Evolutionary conservation across 92 coral and sea anemone species (phyloP), one percentile per base, ranked within the genome.

Genomic region (Parazoanthus atlanticus): DNA sequence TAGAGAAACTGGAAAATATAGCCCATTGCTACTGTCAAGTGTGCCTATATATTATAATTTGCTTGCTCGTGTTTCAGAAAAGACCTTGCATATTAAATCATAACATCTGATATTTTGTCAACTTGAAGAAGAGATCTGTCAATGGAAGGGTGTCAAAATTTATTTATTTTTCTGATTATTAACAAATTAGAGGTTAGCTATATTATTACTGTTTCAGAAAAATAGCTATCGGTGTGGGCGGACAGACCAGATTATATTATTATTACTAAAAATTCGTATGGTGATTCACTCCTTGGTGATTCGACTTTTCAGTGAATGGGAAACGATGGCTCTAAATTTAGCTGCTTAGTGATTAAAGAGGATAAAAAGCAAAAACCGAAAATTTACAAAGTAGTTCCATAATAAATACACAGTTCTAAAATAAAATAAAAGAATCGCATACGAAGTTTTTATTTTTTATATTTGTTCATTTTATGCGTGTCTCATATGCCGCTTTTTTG

Each of bases 81-180:
- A 13, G 41, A 29, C 58, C 34, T 71, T 73, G 38, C 77, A 8
- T 15, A 32, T 31, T 15, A 1, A 3, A 73, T 30, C 77, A 29
- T 38, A 3, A 23, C 77, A 73, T 32, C 19, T 52, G 58, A 73
- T 31, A 61, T 78, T 26, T 43, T 26, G 65, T 31, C 25, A 78
- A 78, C 82, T n/a, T 47, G 82, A 78, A 46, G 82, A 46, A 30
- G 36, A 78, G 61, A 29, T 43, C 81, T 78, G 25, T 36, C 79
- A 43, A 43, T 30, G 80, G 23, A 23, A 78, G 33, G 34, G 82
- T 78, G 66, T 78, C 66, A 43, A 49, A 49, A 49, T n/a, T 28
- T 78, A 78, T 78, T 78, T 78, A 78, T 41, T 78, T 52, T 43
- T 52, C 83, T 29, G 31, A 41, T 43, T 78, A n/a, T 17, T 47